A percentile compares a stretch with the other conserved stretches of the same genome.
Evolutionary conservation across 2,113 vertebrate genomes (phyloP).

Genomic region (Myanophis thanlyinensis): DNA sequence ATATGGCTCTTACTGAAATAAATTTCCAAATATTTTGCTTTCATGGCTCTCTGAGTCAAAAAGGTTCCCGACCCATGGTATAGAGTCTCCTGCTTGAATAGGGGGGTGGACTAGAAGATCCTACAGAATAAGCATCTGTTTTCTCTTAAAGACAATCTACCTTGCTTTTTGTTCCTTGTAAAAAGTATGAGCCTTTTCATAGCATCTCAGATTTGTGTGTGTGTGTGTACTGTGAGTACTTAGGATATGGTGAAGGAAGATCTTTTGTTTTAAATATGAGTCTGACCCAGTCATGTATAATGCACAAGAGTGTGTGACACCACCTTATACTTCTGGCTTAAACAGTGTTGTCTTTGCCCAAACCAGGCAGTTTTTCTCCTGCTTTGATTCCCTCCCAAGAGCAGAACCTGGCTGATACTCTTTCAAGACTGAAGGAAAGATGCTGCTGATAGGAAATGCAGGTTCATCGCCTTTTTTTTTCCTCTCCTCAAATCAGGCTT

Average conservation of each 20-base stretch:
- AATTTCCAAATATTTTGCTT: too few species aligned
- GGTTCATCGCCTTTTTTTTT: not conserved
- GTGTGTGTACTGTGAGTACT: not conserved
- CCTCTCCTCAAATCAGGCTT: not conserved
- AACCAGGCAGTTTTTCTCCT: not conserved
- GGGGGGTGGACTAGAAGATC: too few species aligned
- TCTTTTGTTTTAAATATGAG: not conserved
- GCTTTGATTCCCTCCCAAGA: not conserved
- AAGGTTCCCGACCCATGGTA: too few species aligned
- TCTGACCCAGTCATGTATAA: not conserved
- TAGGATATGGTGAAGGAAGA: not conserved
- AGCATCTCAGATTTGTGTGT: not conserved
- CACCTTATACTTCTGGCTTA: not conserved
- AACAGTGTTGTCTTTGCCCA: too few species aligned
- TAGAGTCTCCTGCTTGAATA: too few species aligned
- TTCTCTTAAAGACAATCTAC: not conserved
- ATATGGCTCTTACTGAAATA: too few species aligned
- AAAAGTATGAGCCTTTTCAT: not conserved
- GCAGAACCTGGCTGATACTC: not conserved
- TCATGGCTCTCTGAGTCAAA: too few species aligned
- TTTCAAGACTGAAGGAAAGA: not conserved
- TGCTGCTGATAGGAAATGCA: not conserved
- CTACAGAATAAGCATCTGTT: not conserved
- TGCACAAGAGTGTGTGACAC: not conserved
- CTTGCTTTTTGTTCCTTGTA: not conserved